phyloP scores from a whole-genome alignment of 2,888 invertebrate genomes.

The Melanchra persicariae region DNA sequence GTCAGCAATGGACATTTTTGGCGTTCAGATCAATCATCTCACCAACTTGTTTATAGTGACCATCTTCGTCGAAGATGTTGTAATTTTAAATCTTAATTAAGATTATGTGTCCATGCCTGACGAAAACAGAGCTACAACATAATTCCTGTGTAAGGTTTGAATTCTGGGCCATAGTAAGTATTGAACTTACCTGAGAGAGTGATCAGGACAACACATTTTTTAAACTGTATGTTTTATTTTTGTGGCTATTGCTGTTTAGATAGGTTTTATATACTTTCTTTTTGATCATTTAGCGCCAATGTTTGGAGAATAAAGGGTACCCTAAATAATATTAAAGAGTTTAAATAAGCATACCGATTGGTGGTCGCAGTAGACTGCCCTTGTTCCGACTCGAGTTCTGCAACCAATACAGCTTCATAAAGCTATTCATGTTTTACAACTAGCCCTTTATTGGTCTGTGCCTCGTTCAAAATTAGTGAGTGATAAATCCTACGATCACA shows the following conservation, averaged over 20 bases:
- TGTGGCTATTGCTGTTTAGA: neutral
- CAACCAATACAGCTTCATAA: constrained; percentile 89
- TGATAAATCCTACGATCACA: constrained; percentile 13
- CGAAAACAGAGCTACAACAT: constrained; percentile 1
- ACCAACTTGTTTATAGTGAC: neutral
- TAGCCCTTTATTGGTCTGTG: constrained; percentile 12
- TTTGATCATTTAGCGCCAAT: constrained; percentile 2
- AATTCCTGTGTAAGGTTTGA: neutral
- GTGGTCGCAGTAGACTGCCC: constrained; percentile 68
- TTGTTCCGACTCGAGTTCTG: constrained; percentile 83
- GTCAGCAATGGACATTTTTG: neutral
- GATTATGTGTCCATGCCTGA: neutral
- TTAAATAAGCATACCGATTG: constrained; percentile 78
- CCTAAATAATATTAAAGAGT: constrained; percentile 36
- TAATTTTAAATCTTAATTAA: neutral
- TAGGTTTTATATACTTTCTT: neutral
- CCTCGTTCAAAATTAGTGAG: neutral
- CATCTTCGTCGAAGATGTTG: neutral
- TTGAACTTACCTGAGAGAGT: neutral
- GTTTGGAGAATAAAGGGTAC: neutral
- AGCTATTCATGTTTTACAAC: constrained; percentile 61
- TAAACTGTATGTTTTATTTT: neutral
- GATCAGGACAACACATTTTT: constrained; percentile 3
- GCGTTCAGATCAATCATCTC: neutral
- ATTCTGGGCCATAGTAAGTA: too few relatives aligned